These are phyloP conservation scores for Platorchestia sp. DNA, from an alignment of 1,140 invertebrate species.

Conservation along the genomic window DNA sequence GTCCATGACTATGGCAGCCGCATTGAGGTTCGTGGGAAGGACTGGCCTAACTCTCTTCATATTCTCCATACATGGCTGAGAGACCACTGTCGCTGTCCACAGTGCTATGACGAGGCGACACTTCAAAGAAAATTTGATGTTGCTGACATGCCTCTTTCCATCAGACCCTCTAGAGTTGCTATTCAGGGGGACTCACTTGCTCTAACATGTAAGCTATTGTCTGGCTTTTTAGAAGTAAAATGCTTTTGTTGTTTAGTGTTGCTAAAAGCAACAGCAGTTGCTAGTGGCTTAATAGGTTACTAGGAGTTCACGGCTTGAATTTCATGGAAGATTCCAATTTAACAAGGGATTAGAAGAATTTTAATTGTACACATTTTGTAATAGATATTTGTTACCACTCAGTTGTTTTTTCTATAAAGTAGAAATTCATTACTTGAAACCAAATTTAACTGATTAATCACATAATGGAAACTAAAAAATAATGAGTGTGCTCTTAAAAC, in stretches of 20 bases:
- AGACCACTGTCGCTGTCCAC: constrained; percentile 70
- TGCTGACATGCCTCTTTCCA: constrained; percentile 35
- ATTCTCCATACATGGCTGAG: constrained; percentile 69
- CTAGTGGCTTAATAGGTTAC: no score
- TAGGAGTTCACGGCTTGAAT: no score
- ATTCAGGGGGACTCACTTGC: neutral
- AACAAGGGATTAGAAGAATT: neutral
- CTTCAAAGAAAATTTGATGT: constrained; percentile 68
- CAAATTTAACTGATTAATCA: neutral
- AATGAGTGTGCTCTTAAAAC: no score
- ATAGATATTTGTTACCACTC: neutral
- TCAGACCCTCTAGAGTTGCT: constrained; percentile 46
- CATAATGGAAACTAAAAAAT: neutral
- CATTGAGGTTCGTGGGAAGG: constrained; percentile 31
- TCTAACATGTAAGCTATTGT: neutral
- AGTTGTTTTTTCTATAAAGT: neutral
- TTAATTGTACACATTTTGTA: neutral
- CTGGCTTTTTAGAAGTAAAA: neutral
- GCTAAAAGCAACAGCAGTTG: no score
- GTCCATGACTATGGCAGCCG: constrained; percentile 42
- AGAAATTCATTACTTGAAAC: neutral
- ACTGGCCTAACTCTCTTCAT: constrained; percentile 54
- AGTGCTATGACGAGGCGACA: constrained; percentile 69
- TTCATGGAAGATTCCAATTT: neutral
- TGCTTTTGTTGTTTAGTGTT: neutral